Evolutionary conservation across 2,888 invertebrate species (phyloP).

Genomic region (Lithophane socia): DNA sequence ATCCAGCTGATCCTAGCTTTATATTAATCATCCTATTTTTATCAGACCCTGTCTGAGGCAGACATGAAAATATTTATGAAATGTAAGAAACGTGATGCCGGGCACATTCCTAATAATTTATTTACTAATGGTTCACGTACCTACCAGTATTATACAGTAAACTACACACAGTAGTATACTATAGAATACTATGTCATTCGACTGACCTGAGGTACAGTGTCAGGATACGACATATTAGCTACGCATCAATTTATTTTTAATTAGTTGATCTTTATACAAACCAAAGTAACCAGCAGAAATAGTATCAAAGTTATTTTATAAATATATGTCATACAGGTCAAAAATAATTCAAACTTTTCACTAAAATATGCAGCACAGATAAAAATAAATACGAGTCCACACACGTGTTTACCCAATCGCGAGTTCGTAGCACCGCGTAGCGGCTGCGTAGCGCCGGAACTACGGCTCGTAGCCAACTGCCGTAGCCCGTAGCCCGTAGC

Average conservation of each 20-base stretch:
- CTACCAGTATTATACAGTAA: too few relatives aligned
- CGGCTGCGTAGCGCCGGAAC: slow-evolving; percentile 78
- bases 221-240: not conserved
- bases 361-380: slow-evolving; percentile 54
- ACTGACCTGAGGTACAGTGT: not conserved
- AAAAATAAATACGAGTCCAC: slow-evolving; percentile 61
- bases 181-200: not conserved
- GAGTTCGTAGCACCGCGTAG: slow-evolving; percentile 80
- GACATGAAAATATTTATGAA: slow-evolving; percentile 5
- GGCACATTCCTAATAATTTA: slow-evolving; percentile 11
- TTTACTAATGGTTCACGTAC: slow-evolving; percentile 1
- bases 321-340: not conserved
- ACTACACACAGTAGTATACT: not conserved
- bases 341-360: slow-evolving; percentile 46
- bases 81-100: not conserved
- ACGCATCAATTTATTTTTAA: not conserved
- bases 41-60: slow-evolving; percentile 1
- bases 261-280: not conserved
- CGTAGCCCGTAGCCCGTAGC: slow-evolving; percentile 80
- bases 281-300: not conserved
- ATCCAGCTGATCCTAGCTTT: not conserved
- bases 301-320: not conserved
- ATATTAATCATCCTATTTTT: slow-evolving; percentile 25
- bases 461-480: slow-evolving; percentile 87
- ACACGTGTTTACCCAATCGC: slow-evolving; percentile 75